A percentile compares a stretch with the other conserved stretches of the same genome.
Evolutionary conservation across 2,888 invertebrate species (phyloP).

Genomic region (Diploptera punctata): DNA sequence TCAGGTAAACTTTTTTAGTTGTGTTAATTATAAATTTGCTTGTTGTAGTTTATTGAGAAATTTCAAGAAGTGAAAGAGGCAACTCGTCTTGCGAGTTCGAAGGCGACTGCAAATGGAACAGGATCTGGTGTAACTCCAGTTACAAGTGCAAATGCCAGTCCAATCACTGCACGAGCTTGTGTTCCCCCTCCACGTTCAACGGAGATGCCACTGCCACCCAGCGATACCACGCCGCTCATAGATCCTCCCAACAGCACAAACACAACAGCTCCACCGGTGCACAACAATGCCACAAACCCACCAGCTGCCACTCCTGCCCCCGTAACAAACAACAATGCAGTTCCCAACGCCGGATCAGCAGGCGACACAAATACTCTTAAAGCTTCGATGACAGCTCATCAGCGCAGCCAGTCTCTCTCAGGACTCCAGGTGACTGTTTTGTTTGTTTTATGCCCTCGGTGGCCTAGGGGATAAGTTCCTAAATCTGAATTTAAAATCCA

Average conservation of each 20-base stretch:
- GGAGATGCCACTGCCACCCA: constrained; percentile 52
- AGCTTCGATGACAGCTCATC: constrained; percentile 55
- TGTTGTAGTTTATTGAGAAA: constrained; percentile 93
- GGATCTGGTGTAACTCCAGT: constrained; percentile 81
- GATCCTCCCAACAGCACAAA: constrained; percentile 55
- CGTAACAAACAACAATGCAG: constrained; percentile 38
- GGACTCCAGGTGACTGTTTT: constrained; percentile 50
- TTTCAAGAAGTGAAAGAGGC: constrained; percentile 98
- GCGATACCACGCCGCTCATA: constrained; percentile 51
- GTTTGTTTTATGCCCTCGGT: no score
- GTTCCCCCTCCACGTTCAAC: constrained; percentile 49
- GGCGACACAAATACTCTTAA: constrained; percentile 52
- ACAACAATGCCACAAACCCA: constrained; percentile 41
- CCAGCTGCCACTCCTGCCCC: constrained; percentile 23
- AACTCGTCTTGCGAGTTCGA: constrained; percentile 75
- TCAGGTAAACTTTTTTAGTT: no score
- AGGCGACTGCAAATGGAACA: constrained; percentile 64
- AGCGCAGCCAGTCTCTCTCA: constrained; percentile 55
- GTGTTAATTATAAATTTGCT: background rate
- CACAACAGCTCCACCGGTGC: constrained; percentile 45
- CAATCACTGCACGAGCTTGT: constrained; percentile 70
- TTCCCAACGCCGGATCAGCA: constrained; percentile 36
- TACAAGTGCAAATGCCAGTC: constrained; percentile 87
- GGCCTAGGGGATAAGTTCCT: no score
- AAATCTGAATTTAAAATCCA: no score